Percentiles rank a stretch among this genome's conserved stretches.
phyloP scores from a whole-genome alignment of 2,113 vertebrate species.

The Thermophis baileyi region DNA sequence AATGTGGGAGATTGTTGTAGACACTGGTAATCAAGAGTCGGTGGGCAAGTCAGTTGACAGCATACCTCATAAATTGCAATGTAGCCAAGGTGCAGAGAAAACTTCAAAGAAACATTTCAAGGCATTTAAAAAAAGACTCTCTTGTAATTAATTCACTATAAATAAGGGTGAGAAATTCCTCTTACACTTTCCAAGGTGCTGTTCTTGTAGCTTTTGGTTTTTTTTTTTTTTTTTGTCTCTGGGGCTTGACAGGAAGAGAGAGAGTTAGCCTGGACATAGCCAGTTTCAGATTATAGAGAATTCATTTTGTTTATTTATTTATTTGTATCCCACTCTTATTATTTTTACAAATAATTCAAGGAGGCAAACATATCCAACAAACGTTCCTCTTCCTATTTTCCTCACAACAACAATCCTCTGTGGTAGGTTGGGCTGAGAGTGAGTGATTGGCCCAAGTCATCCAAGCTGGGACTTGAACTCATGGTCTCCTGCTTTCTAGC shows the following conservation, averaged over 20 bases:
- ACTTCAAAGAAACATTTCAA: background rate
- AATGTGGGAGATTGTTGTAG: background rate
- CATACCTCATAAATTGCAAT: background rate
- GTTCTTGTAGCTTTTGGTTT: background rate
- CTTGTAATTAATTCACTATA: background rate
- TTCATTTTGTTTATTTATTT: too few species aligned
- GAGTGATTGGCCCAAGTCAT: too few species aligned
- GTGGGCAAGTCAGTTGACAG: background rate
- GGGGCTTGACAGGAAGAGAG: background rate
- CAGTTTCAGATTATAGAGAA: background rate
- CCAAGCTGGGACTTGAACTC: too few species aligned
- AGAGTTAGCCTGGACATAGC: background rate
- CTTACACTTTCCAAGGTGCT: background rate
- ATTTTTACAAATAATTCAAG: too few species aligned
- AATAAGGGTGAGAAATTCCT: background rate
- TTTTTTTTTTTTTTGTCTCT: background rate
- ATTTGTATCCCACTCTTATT: too few species aligned
- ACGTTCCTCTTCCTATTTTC: too few species aligned
- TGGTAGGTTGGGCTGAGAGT: too few species aligned
- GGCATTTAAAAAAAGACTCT: background rate
- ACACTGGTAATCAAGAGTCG: background rate
- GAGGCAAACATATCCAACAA: too few species aligned
- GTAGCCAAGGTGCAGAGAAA: background rate
- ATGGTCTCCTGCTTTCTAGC: too few species aligned
- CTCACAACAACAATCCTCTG: too few species aligned